phyloP scores from a whole-genome alignment of 1,140 invertebrate species.

The Bombus difficillimus region DNA sequence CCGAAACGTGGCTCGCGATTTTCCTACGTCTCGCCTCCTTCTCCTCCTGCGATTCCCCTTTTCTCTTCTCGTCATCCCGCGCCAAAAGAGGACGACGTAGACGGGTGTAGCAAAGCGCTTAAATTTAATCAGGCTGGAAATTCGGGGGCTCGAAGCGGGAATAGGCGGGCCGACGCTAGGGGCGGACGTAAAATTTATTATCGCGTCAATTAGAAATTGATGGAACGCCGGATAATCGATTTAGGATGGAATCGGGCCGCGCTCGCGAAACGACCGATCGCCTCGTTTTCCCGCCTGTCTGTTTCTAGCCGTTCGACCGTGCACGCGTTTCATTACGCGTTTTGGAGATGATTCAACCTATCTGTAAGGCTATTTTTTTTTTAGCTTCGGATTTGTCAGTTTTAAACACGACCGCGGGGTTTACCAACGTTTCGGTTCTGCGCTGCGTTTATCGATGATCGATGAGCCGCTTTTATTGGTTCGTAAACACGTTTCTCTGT shows the following conservation, averaged over 20 bases:
- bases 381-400: background rate
- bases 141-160: slow-evolving; percentile 58
- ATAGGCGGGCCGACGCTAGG: slow-evolving; percentile 50
- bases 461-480: slow-evolving; percentile 1
- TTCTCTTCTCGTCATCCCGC: background rate
- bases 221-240: slow-evolving; percentile 77
- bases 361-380: background rate
- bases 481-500: background rate
- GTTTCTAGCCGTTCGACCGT: slow-evolving; percentile 6
- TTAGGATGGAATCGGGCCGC: slow-evolving; percentile 70
- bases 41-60: background rate
- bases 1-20: slow-evolving; percentile 49
- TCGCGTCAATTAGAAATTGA: slow-evolving; percentile 78
- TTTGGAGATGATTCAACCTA: background rate
- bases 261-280: slow-evolving; percentile 30
- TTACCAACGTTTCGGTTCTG: background rate
- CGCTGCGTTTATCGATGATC: background rate
- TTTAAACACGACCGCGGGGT: background rate
- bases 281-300: slow-evolving; percentile 3
- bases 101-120: slow-evolving; percentile 61
- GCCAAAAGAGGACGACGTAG: slow-evolving; percentile 14
- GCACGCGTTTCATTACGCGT: slow-evolving; percentile 8
- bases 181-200: slow-evolving; percentile 75
- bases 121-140: slow-evolving; percentile 67
- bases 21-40: background rate